Conservation (phyloP, 2,888 invertebrate genomes). For the Nemotelus pantherinus region DNA sequence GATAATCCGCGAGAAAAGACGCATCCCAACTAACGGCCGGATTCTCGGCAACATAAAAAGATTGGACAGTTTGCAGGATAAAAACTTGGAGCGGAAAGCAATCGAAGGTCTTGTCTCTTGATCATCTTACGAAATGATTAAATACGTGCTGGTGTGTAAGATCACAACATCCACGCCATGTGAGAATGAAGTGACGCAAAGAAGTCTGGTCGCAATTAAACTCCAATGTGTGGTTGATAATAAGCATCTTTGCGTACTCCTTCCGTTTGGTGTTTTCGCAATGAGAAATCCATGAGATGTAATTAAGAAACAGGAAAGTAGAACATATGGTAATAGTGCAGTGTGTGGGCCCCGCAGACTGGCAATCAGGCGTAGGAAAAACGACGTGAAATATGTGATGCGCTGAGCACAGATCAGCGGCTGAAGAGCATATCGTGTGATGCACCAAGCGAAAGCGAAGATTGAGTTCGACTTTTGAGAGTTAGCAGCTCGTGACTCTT, state of each 20-base stretch:
- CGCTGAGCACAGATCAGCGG: too few relatives aligned
- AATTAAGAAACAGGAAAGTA: constrained; percentile 21
- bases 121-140: constrained; percentile 29
- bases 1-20: not conserved
- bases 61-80: not conserved
- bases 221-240: not conserved
- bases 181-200: not conserved
- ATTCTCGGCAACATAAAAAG: not conserved
- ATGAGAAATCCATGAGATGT: constrained; percentile 24
- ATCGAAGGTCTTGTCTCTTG: not conserved
- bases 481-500: too few relatives aligned
- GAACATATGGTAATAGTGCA: constrained; percentile 35
- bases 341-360: not conserved
- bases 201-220: not conserved
- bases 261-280: constrained; percentile 29
- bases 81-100: constrained; percentile 20
- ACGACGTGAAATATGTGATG: too few relatives aligned
- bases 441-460: too few relatives aligned
- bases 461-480: too few relatives aligned
- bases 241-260: not conserved
- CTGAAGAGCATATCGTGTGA: too few relatives aligned
- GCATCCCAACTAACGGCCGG: not conserved
- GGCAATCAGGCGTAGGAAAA: too few relatives aligned
- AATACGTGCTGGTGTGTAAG: not conserved
- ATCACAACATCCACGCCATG: constrained; percentile 11